These are phyloP conservation scores for Microhierax caerulescens DNA, from an alignment of 2,797 vertebrate species.

Conservation along the genomic window DNA sequence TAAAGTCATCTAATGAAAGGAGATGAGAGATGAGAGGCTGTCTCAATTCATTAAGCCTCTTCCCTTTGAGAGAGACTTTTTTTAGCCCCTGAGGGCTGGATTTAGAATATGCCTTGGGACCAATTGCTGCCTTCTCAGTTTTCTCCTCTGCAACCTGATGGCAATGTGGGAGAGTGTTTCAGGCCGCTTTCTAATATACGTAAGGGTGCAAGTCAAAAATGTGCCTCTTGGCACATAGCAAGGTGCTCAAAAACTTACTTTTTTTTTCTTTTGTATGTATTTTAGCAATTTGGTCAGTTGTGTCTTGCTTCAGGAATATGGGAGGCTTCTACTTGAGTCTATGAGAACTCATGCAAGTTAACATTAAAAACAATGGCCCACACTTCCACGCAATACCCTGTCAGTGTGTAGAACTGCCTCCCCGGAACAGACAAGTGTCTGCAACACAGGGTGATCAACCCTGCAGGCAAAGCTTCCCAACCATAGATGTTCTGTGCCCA, in stretches of 20 bases:
- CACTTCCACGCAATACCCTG: neutral
- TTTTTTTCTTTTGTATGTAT: neutral
- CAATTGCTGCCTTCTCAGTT: neutral
- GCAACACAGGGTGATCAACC: neutral
- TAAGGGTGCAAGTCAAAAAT: neutral
- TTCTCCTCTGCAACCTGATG: neutral
- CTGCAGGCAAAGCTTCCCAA: neutral
- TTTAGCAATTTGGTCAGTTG: neutral
- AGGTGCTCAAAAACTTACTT: neutral
- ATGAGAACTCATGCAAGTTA: neutral
- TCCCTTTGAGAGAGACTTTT: neutral
- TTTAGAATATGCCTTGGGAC: neutral
- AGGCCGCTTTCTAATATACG: neutral
- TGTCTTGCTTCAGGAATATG: neutral
- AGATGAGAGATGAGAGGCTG: neutral
- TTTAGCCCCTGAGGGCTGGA: neutral
- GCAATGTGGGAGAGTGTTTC: neutral
- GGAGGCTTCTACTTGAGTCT: neutral
- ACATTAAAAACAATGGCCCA: neutral
- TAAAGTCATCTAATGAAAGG: neutral
- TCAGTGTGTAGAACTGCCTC: neutral
- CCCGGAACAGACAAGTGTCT: neutral
- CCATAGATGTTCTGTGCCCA: neutral
- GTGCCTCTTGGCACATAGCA: neutral
- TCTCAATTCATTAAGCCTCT: neutral